Evolutionary conservation across 2,113 vertebrate genomes (phyloP), one percentile per base, ranked within the genome.

Genomic region (Eolophus roseicapilla): DNA sequence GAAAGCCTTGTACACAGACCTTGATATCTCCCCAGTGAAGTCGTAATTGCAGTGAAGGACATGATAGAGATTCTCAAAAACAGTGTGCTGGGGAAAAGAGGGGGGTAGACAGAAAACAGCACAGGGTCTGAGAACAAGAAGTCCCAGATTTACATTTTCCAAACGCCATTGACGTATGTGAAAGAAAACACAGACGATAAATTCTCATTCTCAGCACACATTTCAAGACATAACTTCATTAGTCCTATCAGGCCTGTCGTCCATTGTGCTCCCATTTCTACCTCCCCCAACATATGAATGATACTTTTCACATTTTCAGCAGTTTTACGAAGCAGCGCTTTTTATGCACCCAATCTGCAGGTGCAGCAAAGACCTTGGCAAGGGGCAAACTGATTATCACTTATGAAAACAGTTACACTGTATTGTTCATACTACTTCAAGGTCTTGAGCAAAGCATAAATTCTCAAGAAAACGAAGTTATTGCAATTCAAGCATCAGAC

Each of bases 371-470:
- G 97, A 97, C 97, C 97, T 97, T 98, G 98, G 97, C 97, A 97
- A 97, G 94, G 88, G 96, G 95, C 97, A 96, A 93, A 95, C 87
- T 12, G 82, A 97, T 98, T 98, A 97, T 96, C 96, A 88, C 93
- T 95, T 96, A 95, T 46, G 89, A 98, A 98, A 98, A 98, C 97
- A 97, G 98, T 96, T 98, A 98, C 98, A 98, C 94, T 98, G 98
- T 98, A 98, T 98, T 97, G 96, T 96, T 98, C 97, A 97, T 97
- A 96, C 95, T 97, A 98, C 98, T 97, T 99, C 99, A 99, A 99
- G 99, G 99, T 99, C 99, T 98, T 96, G 55, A 96, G 75, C 91
- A 88, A 94, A 93, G 97, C 95, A 99, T 99, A 99, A 99, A 99
- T 98, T 98, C 94, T 50, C 96, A 86, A 46, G 98, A 60, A 96